Conservation (phyloP, 2,888 invertebrate species). For the Heteromyza rotundicornis region DNA sequence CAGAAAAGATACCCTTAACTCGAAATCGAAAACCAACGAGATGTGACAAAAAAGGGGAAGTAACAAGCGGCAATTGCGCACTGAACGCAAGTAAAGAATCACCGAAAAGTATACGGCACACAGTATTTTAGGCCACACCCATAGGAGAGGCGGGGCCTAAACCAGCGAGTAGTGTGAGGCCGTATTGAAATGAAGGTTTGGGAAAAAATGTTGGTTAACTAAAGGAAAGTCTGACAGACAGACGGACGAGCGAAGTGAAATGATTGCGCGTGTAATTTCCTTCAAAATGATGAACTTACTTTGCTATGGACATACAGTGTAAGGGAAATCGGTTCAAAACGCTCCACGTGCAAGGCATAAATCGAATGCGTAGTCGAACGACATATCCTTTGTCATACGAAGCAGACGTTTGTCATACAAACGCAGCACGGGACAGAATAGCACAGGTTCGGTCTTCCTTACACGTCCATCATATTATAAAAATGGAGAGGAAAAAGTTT, state of each 20-base stretch:
- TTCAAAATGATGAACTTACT: slow-evolving; percentile 34
- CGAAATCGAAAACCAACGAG: not conserved
- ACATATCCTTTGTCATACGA: slow-evolving; percentile 12
- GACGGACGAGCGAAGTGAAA: slow-evolving; percentile 27
- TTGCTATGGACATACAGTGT: slow-evolving; percentile 28
- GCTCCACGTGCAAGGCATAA: slow-evolving; percentile 58
- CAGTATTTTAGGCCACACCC: not conserved
- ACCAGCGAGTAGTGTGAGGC: slow-evolving; percentile 37
- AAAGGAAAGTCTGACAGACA: not conserved
- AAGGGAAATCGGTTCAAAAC: slow-evolving; percentile 41
- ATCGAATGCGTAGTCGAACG: slow-evolving; percentile 45
- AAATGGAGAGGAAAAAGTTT: slow-evolving; percentile 16
- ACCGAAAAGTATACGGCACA: slow-evolving; percentile 24
- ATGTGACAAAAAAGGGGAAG: slow-evolving; percentile 15
- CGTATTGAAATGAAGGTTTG: slow-evolving; percentile 17
- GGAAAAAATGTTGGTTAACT: not conserved
- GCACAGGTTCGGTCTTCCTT: too few relatives aligned
- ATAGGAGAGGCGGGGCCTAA: slow-evolving; percentile 30
- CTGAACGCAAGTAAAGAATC: not conserved
- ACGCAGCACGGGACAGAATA: too few relatives aligned
- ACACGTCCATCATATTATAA: too few relatives aligned
- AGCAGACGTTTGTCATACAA: not conserved
- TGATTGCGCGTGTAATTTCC: slow-evolving; percentile 1
- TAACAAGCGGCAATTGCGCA: slow-evolving; percentile 6
- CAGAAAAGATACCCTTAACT: slow-evolving; percentile 15